Evolutionary conservation across 2,113 vertebrate species (phyloP).

Genomic region (Fukomys damarensis): DNA sequence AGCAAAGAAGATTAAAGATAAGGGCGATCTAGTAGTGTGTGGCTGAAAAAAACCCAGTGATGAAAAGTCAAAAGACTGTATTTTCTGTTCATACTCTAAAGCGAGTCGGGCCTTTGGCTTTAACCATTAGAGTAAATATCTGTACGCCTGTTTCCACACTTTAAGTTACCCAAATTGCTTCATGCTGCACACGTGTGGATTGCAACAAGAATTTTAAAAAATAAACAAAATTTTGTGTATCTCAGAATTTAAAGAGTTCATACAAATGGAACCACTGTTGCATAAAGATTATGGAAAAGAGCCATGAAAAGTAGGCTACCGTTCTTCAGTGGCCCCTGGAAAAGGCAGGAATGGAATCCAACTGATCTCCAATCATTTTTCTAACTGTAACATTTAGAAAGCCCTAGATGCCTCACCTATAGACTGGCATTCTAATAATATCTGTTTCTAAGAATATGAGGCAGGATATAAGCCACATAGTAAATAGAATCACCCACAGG

Average conservation of each 20-base stretch:
- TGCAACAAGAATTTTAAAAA: background rate
- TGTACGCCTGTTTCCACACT: background rate
- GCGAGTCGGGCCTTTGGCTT: background rate
- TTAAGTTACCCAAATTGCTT: background rate
- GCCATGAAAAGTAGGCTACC: background rate
- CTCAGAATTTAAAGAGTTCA: background rate
- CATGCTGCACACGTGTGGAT: background rate
- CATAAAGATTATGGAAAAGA: background rate
- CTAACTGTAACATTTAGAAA: background rate
- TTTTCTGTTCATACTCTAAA: background rate
- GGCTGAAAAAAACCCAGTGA: background rate
- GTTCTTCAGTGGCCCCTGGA: accelerated
- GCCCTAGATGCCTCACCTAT: background rate
- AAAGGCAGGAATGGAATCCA: background rate
- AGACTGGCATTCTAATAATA: background rate
- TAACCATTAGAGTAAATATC: background rate
- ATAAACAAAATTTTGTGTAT: background rate
- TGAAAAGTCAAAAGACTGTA: background rate
- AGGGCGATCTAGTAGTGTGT: background rate
- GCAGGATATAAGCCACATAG: background rate
- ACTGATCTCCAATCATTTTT: background rate
- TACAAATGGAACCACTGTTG: background rate
- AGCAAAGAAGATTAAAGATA: background rate
- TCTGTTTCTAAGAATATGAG: background rate
- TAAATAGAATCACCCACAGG: background rate